phyloP scores from a whole-genome alignment of 2,113 vertebrate genomes.

The Sapayoa aenigma region DNA sequence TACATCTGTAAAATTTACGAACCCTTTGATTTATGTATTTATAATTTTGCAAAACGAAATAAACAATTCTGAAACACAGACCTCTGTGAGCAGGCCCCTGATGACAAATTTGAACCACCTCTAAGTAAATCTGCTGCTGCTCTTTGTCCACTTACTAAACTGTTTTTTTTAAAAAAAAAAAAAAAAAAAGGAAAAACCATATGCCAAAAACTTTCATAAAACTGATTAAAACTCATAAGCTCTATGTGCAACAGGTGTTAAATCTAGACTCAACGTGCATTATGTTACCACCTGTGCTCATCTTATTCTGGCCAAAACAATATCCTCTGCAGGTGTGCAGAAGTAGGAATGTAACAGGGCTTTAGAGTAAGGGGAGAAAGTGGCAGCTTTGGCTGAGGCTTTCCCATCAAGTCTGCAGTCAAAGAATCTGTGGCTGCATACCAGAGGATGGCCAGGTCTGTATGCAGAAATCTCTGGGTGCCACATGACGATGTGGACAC shows the following conservation, averaged over 20 bases:
- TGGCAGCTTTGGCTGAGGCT: neutral
- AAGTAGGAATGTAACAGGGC: neutral
- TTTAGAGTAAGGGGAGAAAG: neutral
- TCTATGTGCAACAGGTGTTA: neutral
- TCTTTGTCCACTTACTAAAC: neutral
- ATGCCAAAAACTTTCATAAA: conserved; percentile 3
- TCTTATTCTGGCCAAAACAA: conserved; percentile 30
- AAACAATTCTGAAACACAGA: neutral
- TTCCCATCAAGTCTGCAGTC: neutral
- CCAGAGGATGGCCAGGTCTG: neutral
- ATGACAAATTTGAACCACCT: neutral
- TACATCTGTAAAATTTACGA: neutral
- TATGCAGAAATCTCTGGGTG: neutral
- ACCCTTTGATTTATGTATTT: neutral
- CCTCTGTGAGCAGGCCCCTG: neutral
- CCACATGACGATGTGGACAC: neutral
- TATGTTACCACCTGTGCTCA: conserved; percentile 30
- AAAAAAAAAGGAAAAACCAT: neutral
- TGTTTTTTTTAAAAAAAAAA: neutral
- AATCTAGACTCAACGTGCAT: neutral
- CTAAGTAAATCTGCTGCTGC: neutral
- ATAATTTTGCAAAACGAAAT: neutral
- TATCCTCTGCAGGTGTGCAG: conserved; percentile 45
- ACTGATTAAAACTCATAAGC: neutral
- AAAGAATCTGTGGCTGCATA: neutral